These are phyloP conservation scores for Mustela erminea DNA, from an alignment of 2,797 vertebrate species.

Conservation along the genomic window DNA sequence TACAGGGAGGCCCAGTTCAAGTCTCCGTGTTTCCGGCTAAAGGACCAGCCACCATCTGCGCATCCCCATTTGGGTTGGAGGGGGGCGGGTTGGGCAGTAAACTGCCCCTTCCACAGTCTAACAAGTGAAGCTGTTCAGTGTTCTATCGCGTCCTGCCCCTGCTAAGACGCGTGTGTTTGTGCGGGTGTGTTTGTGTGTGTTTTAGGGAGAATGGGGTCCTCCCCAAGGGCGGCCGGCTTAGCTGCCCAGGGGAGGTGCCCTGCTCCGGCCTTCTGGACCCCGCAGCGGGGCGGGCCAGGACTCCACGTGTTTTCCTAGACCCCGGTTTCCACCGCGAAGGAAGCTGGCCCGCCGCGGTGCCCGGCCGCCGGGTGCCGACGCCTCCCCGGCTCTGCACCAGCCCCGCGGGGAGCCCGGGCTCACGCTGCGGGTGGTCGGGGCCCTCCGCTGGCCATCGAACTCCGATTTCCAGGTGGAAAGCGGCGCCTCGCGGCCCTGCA, in stretches of 20 bases:
- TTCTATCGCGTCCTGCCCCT: background rate
- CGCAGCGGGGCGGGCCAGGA: background rate
- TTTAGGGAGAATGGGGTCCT: background rate
- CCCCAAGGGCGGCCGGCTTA: background rate
- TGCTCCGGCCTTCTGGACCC: background rate
- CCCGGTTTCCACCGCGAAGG: background rate
- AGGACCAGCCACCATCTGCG: background rate
- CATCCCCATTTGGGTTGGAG: background rate
- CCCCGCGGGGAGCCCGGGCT: background rate
- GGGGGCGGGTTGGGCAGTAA: background rate
- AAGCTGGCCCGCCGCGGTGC: background rate
- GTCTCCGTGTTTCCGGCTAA: background rate
- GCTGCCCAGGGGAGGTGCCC: background rate
- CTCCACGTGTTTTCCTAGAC: background rate
- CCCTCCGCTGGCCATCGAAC: background rate
- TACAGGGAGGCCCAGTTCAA: background rate
- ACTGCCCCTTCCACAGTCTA: background rate
- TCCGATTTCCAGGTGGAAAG: constrained; percentile 25
- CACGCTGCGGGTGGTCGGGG: background rate
- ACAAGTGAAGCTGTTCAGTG: background rate
- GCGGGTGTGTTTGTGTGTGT: background rate
- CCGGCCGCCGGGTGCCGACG: background rate
- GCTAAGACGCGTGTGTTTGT: background rate
- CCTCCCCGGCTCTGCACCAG: background rate
- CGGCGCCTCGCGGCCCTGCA: background rate